These are phyloP conservation scores for Takifugu ocellatus DNA, from an alignment of 2,797 vertebrate species.

Conservation along the genomic window DNA sequence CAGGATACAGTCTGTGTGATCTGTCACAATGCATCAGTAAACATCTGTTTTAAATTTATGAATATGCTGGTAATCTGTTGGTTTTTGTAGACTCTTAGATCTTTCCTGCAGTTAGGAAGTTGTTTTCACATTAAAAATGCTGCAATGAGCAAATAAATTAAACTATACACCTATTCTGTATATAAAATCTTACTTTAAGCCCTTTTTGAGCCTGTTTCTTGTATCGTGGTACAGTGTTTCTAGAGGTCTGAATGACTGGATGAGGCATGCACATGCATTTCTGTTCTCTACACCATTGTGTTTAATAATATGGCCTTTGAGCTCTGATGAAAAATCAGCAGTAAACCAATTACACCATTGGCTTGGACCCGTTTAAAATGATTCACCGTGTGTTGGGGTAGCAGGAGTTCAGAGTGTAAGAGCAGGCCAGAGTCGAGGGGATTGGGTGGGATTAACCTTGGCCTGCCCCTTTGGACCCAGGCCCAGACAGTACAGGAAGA, in stretches of 20 bases:
- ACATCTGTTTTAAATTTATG: too few species aligned
- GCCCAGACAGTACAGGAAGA: slow-evolving; percentile 74
- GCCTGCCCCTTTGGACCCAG: slow-evolving; percentile 64
- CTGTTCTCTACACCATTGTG: background rate
- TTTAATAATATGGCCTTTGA: slow-evolving; percentile 4
- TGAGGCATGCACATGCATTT: too few species aligned
- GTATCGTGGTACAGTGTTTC: too few species aligned
- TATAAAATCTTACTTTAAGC: too few species aligned
- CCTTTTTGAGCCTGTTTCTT: too few species aligned
- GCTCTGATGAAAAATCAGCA: slow-evolving; percentile 18
- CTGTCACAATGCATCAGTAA: slow-evolving; percentile 6
- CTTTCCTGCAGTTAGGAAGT: too few species aligned
- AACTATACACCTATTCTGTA: too few species aligned
- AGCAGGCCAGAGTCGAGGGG: slow-evolving; percentile 49
- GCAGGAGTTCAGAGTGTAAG: slow-evolving; percentile 43
- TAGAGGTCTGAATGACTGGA: too few species aligned
- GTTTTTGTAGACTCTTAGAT: too few species aligned
- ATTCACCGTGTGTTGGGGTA: slow-evolving; percentile 45
- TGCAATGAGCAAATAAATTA: too few species aligned
- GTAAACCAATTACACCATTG: slow-evolving; percentile 54
- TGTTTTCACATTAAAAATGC: too few species aligned
- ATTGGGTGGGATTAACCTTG: slow-evolving; percentile 84
- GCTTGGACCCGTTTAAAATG: slow-evolving; percentile 39
- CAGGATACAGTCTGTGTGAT: slow-evolving; percentile 14
- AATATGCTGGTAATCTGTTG: too few species aligned